phyloP scores from a whole-genome alignment of 2,797 vertebrate species.

The Alauda arvensis region DNA sequence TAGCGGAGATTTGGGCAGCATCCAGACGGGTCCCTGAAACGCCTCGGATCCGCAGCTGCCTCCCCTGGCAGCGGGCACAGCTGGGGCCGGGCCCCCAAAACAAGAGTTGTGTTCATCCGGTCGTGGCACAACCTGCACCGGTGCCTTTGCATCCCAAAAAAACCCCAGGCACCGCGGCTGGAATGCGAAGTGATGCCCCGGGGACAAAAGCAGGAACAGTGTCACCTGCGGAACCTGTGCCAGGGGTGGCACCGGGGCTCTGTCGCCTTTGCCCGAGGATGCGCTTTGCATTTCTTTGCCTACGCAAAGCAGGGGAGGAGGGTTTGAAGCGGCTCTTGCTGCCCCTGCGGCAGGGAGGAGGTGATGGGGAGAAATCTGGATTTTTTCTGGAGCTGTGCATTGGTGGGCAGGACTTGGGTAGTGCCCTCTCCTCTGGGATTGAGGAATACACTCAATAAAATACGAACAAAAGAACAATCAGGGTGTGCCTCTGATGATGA shows the following conservation, averaged over 20 bases:
- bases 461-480: not conserved
- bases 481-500: not conserved
- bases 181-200: not conserved
- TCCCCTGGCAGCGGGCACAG: not conserved
- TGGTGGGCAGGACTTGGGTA: not conserved
- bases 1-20: slow-evolving; percentile 61
- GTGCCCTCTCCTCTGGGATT: not conserved
- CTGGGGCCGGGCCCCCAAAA: not conserved
- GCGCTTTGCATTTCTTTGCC: not conserved
- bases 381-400: not conserved
- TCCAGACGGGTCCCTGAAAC: slow-evolving; percentile 33
- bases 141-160: slow-evolving; percentile 1
- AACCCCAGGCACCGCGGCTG: not conserved
- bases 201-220: not conserved
- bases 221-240: not conserved
- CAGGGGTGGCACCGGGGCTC: not conserved
- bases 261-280: not conserved
- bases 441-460: not conserved
- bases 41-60: slow-evolving; percentile 31
- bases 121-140: not conserved
- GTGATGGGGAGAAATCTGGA: not conserved
- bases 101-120: not conserved
- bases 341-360: not conserved
- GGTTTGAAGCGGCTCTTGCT: not conserved
- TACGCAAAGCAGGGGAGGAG: not conserved